A percentile compares a stretch with the other conserved stretches of the same genome.
These are phyloP conservation scores for Chrysolina haemoptera DNA, from an alignment of 2,888 invertebrate species.

Conservation along the genomic window DNA sequence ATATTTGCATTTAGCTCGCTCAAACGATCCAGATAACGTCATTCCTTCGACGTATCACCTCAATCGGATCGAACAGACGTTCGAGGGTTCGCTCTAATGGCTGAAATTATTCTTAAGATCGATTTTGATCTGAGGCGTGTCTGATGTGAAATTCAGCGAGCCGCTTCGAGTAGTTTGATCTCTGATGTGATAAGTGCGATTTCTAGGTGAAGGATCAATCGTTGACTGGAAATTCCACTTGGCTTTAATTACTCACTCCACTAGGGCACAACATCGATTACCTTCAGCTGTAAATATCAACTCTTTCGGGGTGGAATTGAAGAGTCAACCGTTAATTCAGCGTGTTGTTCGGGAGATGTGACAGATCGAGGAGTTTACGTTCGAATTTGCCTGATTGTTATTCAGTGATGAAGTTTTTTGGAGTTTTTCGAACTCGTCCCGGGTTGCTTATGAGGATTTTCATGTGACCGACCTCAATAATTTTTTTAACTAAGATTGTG, in stretches of 20 bases:
- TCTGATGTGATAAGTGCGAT: constrained; percentile 36
- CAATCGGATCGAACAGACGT: constrained; percentile 13
- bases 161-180: constrained; percentile 36
- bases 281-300: constrained; percentile 21
- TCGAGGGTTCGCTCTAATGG: constrained; percentile 10
- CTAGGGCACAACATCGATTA: constrained; percentile 23
- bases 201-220: constrained; percentile 36
- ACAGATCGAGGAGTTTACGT: background rate
- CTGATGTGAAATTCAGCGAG: constrained; percentile 28
- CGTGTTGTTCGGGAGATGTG: background rate
- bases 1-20: background rate
- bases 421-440: background rate
- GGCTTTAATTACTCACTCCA: constrained; percentile 28
- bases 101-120: constrained; percentile 30
- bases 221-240: constrained; percentile 30
- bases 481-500: background rate
- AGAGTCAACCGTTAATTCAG: constrained; percentile 19
- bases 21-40: constrained; percentile 1
- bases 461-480: background rate
- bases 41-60: background rate
- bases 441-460: background rate
- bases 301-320: constrained; percentile 16
- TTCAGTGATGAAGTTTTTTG: background rate
- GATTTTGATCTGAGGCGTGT: constrained; percentile 28
- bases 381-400: background rate